Conservation (phyloP, 1,140 invertebrate genomes). For the Uloborus diversus region DNA sequence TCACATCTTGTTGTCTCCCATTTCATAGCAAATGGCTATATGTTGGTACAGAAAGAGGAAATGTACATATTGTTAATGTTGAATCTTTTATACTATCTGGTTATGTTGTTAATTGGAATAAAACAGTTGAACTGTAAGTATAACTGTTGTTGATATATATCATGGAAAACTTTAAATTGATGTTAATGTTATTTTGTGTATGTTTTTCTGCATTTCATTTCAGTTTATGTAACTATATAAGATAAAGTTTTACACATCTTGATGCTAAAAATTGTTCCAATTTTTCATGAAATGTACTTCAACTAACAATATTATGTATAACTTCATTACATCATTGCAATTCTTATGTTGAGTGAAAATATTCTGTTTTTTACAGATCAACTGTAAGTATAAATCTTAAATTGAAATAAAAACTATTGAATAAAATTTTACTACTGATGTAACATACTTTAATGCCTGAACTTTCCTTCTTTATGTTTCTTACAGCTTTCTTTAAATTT, state of each 20-base stretch:
- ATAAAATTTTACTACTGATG: no score
- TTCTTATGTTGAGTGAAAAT: no score
- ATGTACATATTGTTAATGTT: slow-evolving; percentile 97
- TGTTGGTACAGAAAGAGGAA: slow-evolving; percentile 96
- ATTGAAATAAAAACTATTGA: not conserved
- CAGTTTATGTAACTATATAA: not conserved
- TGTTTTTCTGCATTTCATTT: not conserved
- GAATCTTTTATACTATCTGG: slow-evolving; percentile 95
- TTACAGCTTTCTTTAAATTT: no score
- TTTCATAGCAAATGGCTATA: slow-evolving; percentile 99
- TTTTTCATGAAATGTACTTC: no score
- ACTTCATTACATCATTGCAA: no score
- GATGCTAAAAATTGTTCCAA: not conserved
- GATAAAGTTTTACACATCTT: not conserved
- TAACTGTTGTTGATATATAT: not conserved
- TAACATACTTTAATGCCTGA: no score
- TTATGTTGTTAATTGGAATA: slow-evolving; percentile 99
- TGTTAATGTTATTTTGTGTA: not conserved
- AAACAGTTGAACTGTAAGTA: slow-evolving; percentile 99
- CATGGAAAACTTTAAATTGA: not conserved
- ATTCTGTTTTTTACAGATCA: no score
- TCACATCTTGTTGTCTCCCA: slow-evolving; percentile 71
- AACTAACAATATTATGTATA: no score
- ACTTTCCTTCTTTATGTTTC: no score
- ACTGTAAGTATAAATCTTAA: not conserved